These are phyloP conservation scores for Zootermopsis nevadensis DNA, from an alignment of 2,888 invertebrate genomes.

Conservation along the genomic window DNA sequence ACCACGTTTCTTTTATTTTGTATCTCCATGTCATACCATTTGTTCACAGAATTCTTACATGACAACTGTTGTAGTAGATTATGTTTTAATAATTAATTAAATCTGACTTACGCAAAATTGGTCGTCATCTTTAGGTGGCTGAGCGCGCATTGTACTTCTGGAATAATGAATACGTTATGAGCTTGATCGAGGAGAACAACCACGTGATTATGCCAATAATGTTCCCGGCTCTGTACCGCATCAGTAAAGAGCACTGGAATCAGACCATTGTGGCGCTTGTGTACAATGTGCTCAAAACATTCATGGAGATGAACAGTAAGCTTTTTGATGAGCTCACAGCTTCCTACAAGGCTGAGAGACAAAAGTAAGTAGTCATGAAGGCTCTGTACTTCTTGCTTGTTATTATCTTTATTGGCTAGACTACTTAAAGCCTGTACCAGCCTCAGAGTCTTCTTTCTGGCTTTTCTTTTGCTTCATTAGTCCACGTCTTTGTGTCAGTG, in stretches of 20 bases:
- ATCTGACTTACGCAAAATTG: not conserved
- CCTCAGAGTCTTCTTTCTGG: too few species aligned
- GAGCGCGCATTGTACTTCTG: conserved; percentile 99
- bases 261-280: conserved; percentile 99
- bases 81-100: too few species aligned
- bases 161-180: conserved; percentile 99
- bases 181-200: conserved; percentile 98
- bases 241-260: conserved; percentile 99
- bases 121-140: conserved; percentile 81
- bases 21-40: too few species aligned
- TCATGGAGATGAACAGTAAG: conserved; percentile 99
- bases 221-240: conserved; percentile 99
- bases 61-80: too few species aligned
- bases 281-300: conserved; percentile 99
- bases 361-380: conserved; percentile 83
- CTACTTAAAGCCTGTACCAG: too few species aligned
- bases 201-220: conserved; percentile 99
- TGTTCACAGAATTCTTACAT: too few species aligned
- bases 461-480: too few species aligned
- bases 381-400: too few species aligned
- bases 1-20: too few species aligned
- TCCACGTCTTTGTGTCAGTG: too few species aligned
- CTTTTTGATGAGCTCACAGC: conserved; percentile 99
- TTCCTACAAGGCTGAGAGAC: conserved; percentile 98
- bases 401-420: too few species aligned